Evolutionary conservation across 2,797 vertebrate species (phyloP), one percentile per base, ranked within the genome.

Genomic region (Toxotes lorentzi): DNA sequence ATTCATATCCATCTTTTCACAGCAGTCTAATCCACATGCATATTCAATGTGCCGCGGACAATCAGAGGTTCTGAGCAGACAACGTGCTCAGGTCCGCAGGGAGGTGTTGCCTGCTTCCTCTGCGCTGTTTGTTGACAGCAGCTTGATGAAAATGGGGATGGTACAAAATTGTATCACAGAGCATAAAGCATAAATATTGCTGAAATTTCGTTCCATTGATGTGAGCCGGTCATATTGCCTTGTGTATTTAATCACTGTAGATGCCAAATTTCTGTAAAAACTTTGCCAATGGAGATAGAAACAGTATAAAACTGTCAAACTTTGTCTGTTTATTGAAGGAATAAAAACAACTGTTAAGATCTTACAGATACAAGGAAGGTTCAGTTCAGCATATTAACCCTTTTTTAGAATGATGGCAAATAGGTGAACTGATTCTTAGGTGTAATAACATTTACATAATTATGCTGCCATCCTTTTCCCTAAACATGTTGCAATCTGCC

Each of bases 1-100:
- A 88, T 88, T 89, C 88, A 85, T 82, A 82, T 78, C 78, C 76
- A 79, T 79, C 72, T 77, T 83, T 84, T 84, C 79, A 84, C 78
- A 58, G 78, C 70, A 50, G 56, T 56, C 78, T 86, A 75, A 86
- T 90, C 81, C 83, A 74, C 78, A 84, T 86, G 79, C 86, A 88
- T 85, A 89, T 89, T 88, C 74, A 84, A 58, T 47, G 35, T 61
- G 67, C 38, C 9, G 50, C 43, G 79, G 86, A 88, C 90, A 89
- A 90, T 85, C 86, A 74, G 77, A 40, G 85, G 71, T 66, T 85
- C 70, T 53, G 64, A 84, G 79, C 73, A 60, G 82, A 88, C 80
- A 61, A 41, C 32, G 32, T 70, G 76, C 78, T 78, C 78, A 19
- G 72, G 83, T 91, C 90, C 54, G 7, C 72, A 0, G 87, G 85